Base-by-base conservation (phyloP, 2,113 vertebrate species). In the Brachionichthys hirsutus region DNA sequence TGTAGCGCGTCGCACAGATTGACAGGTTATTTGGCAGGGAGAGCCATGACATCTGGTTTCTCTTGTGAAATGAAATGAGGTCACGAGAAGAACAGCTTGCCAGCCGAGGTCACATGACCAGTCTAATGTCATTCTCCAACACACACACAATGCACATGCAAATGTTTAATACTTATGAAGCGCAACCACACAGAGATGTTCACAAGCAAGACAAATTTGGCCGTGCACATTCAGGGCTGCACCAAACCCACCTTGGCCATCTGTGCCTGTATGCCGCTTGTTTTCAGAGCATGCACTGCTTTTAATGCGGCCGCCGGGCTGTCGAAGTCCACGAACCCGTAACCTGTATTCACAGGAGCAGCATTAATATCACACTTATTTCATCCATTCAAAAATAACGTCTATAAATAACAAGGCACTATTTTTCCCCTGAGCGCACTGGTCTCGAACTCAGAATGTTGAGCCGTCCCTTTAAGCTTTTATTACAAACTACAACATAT, bases 311-410 rank as follows among this genome's bases (percentile, higher is more conserved):
- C 95, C 30, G 93, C 93, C 0, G 96, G 97, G 88, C 94, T 98
- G 88, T 99, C 97, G 64, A 99, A 99, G 88, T 99, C 97, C 78
- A 99, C 97, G 91, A 99, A 99, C 67, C 97, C 97, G 0, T 99
- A 99, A 88, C 97, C 97, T 99, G 90, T 22, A 46, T 67, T 72
- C 42, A 51, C 16, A 57, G 44, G n/a, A 66, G 9, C 6, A 22
- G 6, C 5, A 42, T 6, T 36, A n/a, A n/a, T n/a, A n/a, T n/a
- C n/a, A n/a, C n/a, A n/a, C n/a, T n/a, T n/a, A n/a, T n/a, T n/a
- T n/a, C n/a, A n/a, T n/a, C n/a, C n/a, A n/a, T n/a, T n/a, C n/a
- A n/a, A n/a, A n/a, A n/a, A n/a, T n/a, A n/a, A n/a, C n/a, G n/a
- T n/a, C n/a, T n/a, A n/a, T n/a, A n/a, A n/a, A n/a, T n/a, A n/a